These are phyloP conservation scores for Geococcyx californianus DNA, from an alignment of 2,113 vertebrate genomes.

Conservation along the genomic window DNA sequence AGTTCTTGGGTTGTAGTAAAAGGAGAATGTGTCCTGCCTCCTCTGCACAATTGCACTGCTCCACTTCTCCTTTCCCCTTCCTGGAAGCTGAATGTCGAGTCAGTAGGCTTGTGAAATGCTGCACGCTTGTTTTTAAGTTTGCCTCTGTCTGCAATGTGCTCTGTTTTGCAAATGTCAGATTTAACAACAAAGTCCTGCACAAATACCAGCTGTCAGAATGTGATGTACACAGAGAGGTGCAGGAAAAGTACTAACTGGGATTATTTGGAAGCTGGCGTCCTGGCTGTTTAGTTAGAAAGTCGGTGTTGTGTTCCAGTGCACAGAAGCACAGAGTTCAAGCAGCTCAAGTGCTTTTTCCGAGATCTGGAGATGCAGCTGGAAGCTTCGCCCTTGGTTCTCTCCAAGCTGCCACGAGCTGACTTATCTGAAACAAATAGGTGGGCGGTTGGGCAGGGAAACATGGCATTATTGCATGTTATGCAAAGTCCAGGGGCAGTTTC, in stretches of 20 bases:
- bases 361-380: not conserved
- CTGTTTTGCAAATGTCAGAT: not conserved
- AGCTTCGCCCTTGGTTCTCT: not conserved
- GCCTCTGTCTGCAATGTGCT: not conserved
- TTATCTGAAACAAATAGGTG: not conserved
- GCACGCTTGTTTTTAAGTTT: not conserved
- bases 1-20: not conserved
- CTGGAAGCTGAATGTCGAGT: not conserved
- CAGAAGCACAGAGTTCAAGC: not conserved
- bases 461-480: not conserved
- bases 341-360: not conserved
- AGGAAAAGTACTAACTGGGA: not conserved
- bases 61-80: not conserved
- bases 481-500: not conserved
- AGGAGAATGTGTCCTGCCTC: not conserved
- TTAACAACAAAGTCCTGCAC: not conserved
- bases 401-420: not conserved
- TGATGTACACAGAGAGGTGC: fast-evolving
- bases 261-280: not conserved
- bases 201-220: not conserved
- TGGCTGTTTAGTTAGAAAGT: not conserved
- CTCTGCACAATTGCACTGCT: not conserved
- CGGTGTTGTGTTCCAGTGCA: not conserved
- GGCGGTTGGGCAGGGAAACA: not conserved
- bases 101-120: not conserved